Conservation (phyloP, 2,113 vertebrate species). For the Pandion haliaetus region DNA sequence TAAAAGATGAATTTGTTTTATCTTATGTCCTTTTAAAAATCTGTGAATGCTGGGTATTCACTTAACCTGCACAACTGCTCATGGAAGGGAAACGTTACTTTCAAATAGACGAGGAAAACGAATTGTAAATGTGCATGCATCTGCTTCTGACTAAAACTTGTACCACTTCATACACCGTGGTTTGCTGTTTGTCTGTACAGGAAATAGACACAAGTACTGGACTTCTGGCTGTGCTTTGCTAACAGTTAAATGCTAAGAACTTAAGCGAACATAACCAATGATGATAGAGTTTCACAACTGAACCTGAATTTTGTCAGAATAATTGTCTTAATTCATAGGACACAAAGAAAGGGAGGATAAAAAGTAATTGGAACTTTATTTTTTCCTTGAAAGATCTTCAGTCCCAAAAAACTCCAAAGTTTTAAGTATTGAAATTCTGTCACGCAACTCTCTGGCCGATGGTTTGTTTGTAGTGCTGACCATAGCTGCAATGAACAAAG, state of each 20-base stretch:
- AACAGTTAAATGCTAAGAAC: neutral
- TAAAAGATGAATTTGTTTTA: neutral
- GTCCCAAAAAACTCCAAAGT: neutral
- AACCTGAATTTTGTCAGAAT: neutral
- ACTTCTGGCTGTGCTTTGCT: neutral
- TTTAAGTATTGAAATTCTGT: neutral
- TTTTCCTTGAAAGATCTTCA: neutral
- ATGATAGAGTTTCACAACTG: neutral
- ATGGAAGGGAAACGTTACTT: neutral
- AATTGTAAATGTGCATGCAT: neutral
- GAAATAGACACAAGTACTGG: neutral
- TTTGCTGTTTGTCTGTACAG: neutral
- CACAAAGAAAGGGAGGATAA: neutral
- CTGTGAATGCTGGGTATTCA: neutral
- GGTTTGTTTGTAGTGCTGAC: neutral
- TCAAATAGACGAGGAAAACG: neutral
- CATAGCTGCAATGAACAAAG: neutral
- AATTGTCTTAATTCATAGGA: neutral
- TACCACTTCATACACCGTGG: neutral
- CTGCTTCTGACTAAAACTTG: neutral
- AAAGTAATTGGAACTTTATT: neutral
- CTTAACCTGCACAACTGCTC: neutral
- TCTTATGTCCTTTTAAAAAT: neutral
- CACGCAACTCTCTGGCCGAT: fast-evolving
- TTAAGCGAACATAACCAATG: neutral